Conservation (phyloP, 2,113 vertebrate genomes). For the Python bivittatus region DNA sequence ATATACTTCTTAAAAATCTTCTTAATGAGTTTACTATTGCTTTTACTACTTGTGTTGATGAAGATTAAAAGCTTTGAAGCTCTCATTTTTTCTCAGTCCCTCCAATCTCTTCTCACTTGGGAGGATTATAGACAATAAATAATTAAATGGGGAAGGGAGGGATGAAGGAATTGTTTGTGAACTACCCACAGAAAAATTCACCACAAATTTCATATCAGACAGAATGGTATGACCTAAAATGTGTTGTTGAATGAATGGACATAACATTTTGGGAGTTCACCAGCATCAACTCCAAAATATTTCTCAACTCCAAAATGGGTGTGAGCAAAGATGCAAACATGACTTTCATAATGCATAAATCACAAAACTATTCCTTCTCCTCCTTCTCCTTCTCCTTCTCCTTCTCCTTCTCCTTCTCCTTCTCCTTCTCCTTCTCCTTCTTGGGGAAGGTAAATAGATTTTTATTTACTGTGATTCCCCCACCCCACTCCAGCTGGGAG, state of each 20-base stretch:
- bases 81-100: background rate
- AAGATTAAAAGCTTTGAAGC: background rate
- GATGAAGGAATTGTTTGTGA: background rate
- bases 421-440: too few species aligned
- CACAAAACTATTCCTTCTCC: too few species aligned
- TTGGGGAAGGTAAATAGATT: constrained; percentile 68
- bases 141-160: background rate
- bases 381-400: too few species aligned
- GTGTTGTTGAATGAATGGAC: background rate
- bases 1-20: background rate
- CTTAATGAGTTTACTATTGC: background rate
- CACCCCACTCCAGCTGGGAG: constrained; percentile 51
- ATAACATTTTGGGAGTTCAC: background rate
- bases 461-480: constrained; percentile 58
- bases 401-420: too few species aligned
- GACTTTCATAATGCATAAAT: background rate
- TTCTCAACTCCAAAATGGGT: background rate
- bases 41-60: background rate
- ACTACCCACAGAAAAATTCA: background rate
- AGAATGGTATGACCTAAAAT: background rate
- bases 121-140: background rate
- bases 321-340: background rate
- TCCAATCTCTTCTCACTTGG: background rate
- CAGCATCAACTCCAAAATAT: background rate
- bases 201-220: background rate